Conservation (phyloP, 2,888 invertebrate genomes). For the Rhogogaster chlorosoma region DNA sequence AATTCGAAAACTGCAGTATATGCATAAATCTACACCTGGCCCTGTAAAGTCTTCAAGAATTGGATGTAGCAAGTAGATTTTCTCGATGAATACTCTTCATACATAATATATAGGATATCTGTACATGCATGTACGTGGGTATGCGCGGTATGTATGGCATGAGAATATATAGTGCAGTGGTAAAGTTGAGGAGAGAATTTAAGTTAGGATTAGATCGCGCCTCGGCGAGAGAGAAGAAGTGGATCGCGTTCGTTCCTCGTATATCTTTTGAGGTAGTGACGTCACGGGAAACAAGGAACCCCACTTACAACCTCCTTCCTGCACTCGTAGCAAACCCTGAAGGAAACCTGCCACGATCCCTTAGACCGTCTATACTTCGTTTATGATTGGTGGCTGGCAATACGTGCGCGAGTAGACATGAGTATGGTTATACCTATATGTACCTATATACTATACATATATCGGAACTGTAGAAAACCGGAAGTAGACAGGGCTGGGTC, state of each 20-base stretch:
- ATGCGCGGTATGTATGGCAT: background rate
- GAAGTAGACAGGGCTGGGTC: background rate
- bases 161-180: background rate
- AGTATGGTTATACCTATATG: background rate
- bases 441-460: background rate
- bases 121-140: background rate
- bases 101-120: background rate
- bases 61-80: constrained; percentile 7
- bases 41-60: background rate
- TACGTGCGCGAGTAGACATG: background rate
- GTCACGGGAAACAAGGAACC: constrained; percentile 62
- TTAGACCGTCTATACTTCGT: background rate
- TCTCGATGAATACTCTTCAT: background rate
- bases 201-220: constrained; percentile 45
- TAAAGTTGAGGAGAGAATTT: constrained; percentile 34
- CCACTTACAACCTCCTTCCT: constrained; percentile 58
- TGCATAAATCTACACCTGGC: background rate
- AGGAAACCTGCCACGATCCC: background rate
- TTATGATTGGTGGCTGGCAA: constrained; percentile 13
- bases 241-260: background rate
- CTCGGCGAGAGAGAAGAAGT: background rate
- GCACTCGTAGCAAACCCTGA: background rate
- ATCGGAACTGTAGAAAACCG: constrained; percentile 1
- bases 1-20: too few species aligned
- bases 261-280: constrained; percentile 57